phyloP scores from a whole-genome alignment of 2,113 vertebrate species.

The Ardeotis arabs region DNA sequence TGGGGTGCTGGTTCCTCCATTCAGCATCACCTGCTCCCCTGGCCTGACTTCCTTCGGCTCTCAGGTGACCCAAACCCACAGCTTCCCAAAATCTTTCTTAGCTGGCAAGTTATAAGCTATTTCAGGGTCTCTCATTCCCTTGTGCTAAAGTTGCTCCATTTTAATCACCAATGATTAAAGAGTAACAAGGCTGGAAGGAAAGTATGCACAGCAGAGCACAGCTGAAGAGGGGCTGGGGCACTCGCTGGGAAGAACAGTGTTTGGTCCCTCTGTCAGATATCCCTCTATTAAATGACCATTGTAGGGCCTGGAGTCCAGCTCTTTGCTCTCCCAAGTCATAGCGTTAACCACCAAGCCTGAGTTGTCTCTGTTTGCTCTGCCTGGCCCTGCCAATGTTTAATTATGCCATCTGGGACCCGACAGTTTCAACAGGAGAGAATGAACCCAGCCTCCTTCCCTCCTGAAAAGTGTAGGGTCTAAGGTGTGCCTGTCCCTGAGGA shows the following conservation, averaged over 20 bases:
- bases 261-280: background rate
- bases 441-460: background rate
- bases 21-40: background rate
- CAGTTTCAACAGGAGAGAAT: background rate
- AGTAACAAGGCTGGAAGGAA: background rate
- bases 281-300: background rate
- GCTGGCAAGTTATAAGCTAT: background rate
- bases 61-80: accelerated
- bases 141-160: background rate
- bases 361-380: background rate
- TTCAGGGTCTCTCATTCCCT: background rate
- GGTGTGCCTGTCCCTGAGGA: background rate
- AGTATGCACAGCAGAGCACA: background rate
- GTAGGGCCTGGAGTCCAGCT: background rate
- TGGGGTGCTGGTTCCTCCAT: background rate
- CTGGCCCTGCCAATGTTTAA: background rate
- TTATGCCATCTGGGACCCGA: accelerated
- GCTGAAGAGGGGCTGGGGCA: background rate
- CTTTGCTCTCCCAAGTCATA: background rate
- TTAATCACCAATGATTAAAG: background rate
- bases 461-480: background rate
- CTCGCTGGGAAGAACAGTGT: background rate
- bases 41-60: background rate
- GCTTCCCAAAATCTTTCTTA: background rate
- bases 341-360: accelerated